A percentile compares a stretch with the other conserved stretches of the same genome.
These are phyloP conservation scores for Sterna hirundo DNA, from an alignment of 2,113 vertebrate genomes.

Conservation along the genomic window DNA sequence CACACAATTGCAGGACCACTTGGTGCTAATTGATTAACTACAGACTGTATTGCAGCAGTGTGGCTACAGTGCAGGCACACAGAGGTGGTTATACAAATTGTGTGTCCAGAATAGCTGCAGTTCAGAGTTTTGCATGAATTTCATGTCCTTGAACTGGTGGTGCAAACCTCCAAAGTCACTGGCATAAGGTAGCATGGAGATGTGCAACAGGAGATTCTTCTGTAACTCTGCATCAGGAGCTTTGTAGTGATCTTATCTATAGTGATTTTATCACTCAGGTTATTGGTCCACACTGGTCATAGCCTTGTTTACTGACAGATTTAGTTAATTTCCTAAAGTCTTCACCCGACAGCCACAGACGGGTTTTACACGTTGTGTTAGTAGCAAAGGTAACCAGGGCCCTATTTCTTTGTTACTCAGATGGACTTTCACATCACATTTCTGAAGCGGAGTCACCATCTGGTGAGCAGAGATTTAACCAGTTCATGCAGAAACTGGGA, in stretches of 20 bases:
- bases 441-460: constrained; percentile 26
- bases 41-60: not conserved
- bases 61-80: not conserved
- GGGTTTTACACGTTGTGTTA: not conserved
- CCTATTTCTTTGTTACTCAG: constrained; percentile 32
- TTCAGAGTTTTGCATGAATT: not conserved
- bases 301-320: not conserved
- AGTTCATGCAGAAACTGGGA: constrained; percentile 80
- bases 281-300: not conserved
- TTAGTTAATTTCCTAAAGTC: not conserved
- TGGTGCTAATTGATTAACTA: not conserved
- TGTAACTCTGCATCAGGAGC: not conserved
- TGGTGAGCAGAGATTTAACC: constrained; percentile 73
- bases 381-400: not conserved
- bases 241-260: not conserved
- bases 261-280: not conserved
- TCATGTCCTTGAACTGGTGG: not conserved
- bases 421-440: constrained; percentile 5
- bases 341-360: not conserved
- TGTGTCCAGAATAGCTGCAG: not conserved
- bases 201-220: not conserved
- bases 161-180: not conserved
- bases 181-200: not conserved
- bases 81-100: not conserved
- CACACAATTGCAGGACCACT: not conserved